Evolutionary conservation across 2,113 vertebrate genomes (phyloP).

Genomic region (Megaceryle maxima): DNA sequence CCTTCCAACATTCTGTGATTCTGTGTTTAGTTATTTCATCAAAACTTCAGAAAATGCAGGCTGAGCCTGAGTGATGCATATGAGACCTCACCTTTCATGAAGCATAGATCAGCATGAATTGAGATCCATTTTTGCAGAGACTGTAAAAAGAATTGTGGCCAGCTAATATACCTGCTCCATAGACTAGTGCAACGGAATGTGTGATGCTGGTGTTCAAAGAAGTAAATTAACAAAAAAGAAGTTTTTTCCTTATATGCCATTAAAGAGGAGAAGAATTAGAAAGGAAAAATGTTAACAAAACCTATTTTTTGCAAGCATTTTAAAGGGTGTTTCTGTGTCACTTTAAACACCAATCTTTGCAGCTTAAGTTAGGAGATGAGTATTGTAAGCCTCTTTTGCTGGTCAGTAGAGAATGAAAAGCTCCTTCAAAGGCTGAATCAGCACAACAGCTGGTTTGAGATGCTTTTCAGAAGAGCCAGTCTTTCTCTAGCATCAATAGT

Average conservation of each 20-base stretch:
- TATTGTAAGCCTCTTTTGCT: neutral
- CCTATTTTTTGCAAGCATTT: neutral
- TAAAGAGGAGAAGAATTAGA: neutral
- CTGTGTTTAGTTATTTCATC: neutral
- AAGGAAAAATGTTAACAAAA: neutral
- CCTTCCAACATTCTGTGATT: too few relatives aligned
- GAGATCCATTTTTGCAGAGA: neutral
- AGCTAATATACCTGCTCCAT: neutral
- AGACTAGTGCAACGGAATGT: neutral
- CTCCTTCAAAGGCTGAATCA: neutral
- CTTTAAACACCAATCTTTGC: neutral
- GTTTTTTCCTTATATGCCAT: neutral
- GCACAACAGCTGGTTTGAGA: neutral
- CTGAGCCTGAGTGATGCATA: neutral
- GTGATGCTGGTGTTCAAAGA: neutral
- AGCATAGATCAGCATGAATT: neutral
- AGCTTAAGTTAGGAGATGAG: neutral
- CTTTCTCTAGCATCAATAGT: neutral
- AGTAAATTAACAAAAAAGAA: neutral
- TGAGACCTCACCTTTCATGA: neutral
- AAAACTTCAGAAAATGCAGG: neutral
- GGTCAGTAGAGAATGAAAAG: neutral
- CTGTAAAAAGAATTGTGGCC: neutral
- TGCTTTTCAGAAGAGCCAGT: neutral
- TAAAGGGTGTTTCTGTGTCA: neutral